These are phyloP conservation scores for Xanthorhoe designata DNA, from an alignment of 2,888 invertebrate genomes.

Conservation along the genomic window DNA sequence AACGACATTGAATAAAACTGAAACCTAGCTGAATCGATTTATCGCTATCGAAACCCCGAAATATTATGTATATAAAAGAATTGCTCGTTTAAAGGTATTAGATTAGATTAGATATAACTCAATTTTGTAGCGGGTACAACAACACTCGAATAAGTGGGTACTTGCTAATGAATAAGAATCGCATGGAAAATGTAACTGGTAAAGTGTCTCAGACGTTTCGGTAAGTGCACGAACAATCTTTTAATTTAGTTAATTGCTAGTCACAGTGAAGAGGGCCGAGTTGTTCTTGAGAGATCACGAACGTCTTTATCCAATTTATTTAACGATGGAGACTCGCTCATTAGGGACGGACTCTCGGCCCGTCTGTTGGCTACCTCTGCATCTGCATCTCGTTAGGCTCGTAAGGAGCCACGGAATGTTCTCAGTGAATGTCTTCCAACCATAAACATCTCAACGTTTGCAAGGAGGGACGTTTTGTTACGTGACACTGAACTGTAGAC, in stretches of 20 bases:
- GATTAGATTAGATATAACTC: no score
- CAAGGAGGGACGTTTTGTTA: slow-evolving; percentile 37
- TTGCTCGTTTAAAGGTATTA: no score
- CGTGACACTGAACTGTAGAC: slow-evolving; percentile 33
- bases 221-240: slow-evolving; percentile 81
- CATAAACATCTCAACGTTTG: slow-evolving; percentile 52
- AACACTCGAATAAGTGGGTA: slow-evolving; percentile 56
- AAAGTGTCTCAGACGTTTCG: slow-evolving; percentile 69
- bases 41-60: no score
- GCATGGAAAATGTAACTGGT: slow-evolving; percentile 56
- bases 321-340: slow-evolving; percentile 83
- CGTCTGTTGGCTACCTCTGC: slow-evolving; percentile 60
- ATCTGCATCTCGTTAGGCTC: slow-evolving; percentile 38
- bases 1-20: no score
- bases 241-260: slow-evolving; percentile 85
- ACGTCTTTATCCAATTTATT: slow-evolving; percentile 86
- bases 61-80: no score
- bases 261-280: slow-evolving; percentile 81
- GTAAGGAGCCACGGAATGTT: slow-evolving; percentile 49
- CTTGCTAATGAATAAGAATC: slow-evolving; percentile 58
- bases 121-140: slow-evolving; percentile 21
- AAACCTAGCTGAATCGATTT: no score
- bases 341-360: slow-evolving; percentile 68
- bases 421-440: slow-evolving; percentile 51
- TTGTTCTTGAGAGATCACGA: slow-evolving; percentile 83